A percentile compares a stretch with the other conserved stretches of the same genome.
Evolutionary conservation across 53 echinoderm and acorn worm species (phyloP).

Genomic region (Luidia sarsii): DNA sequence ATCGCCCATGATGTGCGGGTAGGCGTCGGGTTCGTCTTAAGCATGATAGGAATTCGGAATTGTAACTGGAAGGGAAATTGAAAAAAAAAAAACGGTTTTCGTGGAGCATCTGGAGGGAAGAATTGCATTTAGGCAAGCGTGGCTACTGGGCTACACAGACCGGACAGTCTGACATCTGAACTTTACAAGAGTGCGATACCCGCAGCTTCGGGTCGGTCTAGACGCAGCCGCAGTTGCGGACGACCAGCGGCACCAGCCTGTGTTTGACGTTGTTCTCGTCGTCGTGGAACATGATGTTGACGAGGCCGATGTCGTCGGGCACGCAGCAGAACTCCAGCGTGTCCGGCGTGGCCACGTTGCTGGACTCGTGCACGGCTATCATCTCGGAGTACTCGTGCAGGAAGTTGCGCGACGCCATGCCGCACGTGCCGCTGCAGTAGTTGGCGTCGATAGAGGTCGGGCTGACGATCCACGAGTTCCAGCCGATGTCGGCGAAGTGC

Average conservation of each 20-base stretch:
- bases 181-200: too few species aligned
- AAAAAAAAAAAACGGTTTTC: too few species aligned
- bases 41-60: too few species aligned
- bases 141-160: too few species aligned
- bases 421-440: constrained; percentile 32
- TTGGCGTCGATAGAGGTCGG: constrained; percentile 6
- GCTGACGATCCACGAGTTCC: constrained; percentile 28
- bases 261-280: neutral
- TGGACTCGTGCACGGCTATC: neutral
- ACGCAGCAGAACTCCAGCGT: constrained; percentile 29
- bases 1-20: too few species aligned
- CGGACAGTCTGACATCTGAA: too few species aligned
- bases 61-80: too few species aligned
- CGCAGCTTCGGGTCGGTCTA: too few species aligned
- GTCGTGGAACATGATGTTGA: neutral
- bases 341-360: neutral
- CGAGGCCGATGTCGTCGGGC: neutral
- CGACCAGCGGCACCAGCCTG: neutral
- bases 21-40: too few species aligned
- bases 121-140: too few species aligned
- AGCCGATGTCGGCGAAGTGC: constrained; percentile 18
- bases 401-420: neutral
- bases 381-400: neutral
- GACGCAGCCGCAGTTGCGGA: constrained; percentile 5
- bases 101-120: too few species aligned